Evolutionary conservation across 2,113 vertebrate species (phyloP), one percentile per base, ranked within the genome.

Genomic region (Ardeotis arabs): DNA sequence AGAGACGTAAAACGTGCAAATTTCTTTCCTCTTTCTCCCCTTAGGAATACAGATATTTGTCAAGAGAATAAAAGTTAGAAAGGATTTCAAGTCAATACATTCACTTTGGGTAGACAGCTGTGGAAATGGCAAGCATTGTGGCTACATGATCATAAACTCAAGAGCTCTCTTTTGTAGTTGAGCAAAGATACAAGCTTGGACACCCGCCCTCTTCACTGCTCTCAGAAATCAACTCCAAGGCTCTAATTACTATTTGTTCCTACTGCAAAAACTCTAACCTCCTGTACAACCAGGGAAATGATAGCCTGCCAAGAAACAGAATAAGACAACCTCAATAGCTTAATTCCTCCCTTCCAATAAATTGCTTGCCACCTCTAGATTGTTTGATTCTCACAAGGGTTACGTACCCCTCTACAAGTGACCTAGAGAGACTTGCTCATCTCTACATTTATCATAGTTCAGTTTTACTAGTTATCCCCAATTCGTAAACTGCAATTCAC

Each of bases 1-100:
- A 47, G 35, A 86, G n/a, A 37, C 8, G 4, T 1, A 44, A 10
- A 68, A 70, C 0, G 0, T 17, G 28, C 16, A 72, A n/a, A 29
- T 8, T 35, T 64, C 17, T 67, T 64, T 59, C 13, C 45, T 50
- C 39, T 8, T 9, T 6, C 19, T 37, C 4, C 4, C 12, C 18
- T 25, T 14, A 45, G 7, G n/a, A 78, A 21, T 29, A 19, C 27
- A 58, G 50, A 7, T 15, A 28, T 68, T 60, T 62, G n/a, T 5
- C 28, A 81, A 41, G 14, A 67, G 22, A 82, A 24, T 12, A 50
- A 25, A 72, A 37, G 20, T 20, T 21, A 0, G 14, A n/a, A 64
- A 83, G 12, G 1, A 22, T 62, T 68, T 68, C 49, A 39, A 39
- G 55, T 17, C 23, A 50, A 2, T 22, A 60, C 4, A 2, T 18